These are phyloP conservation scores for Drymodes brunneopygia DNA, from an alignment of 2,113 vertebrate genomes.

Conservation along the genomic window DNA sequence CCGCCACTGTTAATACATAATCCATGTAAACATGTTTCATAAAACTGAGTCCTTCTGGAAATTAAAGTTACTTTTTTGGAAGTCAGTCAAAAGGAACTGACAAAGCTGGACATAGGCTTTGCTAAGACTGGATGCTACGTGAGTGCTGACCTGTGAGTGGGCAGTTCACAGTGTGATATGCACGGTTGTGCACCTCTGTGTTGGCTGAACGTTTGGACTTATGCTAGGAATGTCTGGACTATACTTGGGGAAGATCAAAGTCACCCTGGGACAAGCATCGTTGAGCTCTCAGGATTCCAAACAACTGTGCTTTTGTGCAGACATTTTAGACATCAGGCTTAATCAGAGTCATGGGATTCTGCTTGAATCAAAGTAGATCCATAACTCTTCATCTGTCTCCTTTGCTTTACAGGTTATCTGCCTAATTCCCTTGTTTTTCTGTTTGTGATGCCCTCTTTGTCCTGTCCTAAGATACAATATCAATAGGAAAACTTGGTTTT, in stretches of 20 bases:
- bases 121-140: rapidly evolving
- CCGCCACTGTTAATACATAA: not conserved
- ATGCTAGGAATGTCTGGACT: not conserved
- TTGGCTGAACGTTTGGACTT: not conserved
- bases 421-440: not conserved
- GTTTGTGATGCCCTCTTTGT: not conserved
- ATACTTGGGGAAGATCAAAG: not conserved
- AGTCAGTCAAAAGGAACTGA: not conserved
- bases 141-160: not conserved
- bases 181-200: not conserved
- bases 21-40: not conserved
- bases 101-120: not conserved
- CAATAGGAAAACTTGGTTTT: not conserved
- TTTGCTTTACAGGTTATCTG: not conserved
- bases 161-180: not conserved
- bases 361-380: not conserved
- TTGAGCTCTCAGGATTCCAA: not conserved
- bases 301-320: not conserved
- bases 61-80: not conserved
- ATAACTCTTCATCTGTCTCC: not conserved
- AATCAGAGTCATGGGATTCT: not conserved
- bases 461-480: not conserved
- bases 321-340: not conserved
- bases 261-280: not conserved
- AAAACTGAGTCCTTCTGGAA: not conserved